Evolutionary conservation across 2,113 vertebrate genomes (phyloP), one percentile per base, ranked within the genome.

Genomic region (Morone chrysops): DNA sequence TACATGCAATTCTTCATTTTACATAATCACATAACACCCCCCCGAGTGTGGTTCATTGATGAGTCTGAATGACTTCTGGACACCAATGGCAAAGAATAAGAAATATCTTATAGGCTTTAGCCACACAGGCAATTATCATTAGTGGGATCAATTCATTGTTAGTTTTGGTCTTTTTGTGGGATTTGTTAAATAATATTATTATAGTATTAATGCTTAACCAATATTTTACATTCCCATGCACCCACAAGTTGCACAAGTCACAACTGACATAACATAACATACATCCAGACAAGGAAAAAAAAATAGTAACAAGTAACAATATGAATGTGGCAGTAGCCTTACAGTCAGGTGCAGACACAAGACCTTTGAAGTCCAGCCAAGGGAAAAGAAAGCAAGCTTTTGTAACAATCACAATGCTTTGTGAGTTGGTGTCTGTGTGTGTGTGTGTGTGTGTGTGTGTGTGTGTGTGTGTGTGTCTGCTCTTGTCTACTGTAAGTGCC

Each of bases 321-420:
- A 2, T 25, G n/a, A 45, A 31, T 50, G 38, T 9, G 22, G 8
- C 25, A 9, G 40, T 17, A 22, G 17, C 38, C 16, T 14, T 16
- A 36, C 13, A 71, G 51, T 45, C 20, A 38, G 47, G 53, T 72
- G 36, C 47, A 17, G 10, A 53, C 66, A 10, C 7, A 70, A 40
- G 9, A 56, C 74, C 8, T 78, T 70, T 65, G 18, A 51, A 56
- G 45, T 40, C 31, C 20, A 45, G 56, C 38, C 11, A 82, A 56
- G n/a, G 8, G 60, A 40, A 70, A 66, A 20, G 48, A 77, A 47
- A 67, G 43, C 16, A 8, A 22, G 31, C 22, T 16, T 80, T 72
- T 54, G 47, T 11, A 73, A 62, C 47, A 60, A 38, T 43, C 65
- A 51, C 40, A 68, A 45, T 0, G 25, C 22, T 84, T 36, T 78